Conservation (phyloP, 2,797 vertebrate species). For the Tokudaia muenninki region DNA sequence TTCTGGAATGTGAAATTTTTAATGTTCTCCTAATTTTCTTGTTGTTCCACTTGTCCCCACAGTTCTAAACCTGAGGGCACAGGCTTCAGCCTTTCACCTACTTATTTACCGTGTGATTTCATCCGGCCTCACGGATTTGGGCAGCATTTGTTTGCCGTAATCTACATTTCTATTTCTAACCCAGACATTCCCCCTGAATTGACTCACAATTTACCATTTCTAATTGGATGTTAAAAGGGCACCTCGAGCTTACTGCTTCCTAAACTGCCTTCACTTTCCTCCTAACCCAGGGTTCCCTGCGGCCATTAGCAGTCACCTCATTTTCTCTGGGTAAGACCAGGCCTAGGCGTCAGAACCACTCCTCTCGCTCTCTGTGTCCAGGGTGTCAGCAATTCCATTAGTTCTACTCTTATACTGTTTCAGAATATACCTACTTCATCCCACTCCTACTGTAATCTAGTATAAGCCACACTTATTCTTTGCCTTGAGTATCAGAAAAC, state of each 20-base stretch:
- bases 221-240: neutral
- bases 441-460: neutral
- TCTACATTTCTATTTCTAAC: conserved; percentile 40
- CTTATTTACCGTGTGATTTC: conserved; percentile 19
- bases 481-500: neutral
- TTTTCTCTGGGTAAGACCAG: conserved; percentile 8
- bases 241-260: neutral
- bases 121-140: neutral
- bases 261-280: neutral
- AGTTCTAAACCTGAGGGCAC: neutral
- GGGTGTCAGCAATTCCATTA: neutral
- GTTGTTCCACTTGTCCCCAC: neutral
- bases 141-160: neutral
- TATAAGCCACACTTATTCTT: neutral
- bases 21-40: neutral
- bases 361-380: neutral
- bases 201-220: neutral
- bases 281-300: neutral
- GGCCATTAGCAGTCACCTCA: neutral
- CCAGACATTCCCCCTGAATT: conserved; percentile 22
- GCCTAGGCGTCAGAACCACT: neutral
- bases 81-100: neutral
- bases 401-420: neutral
- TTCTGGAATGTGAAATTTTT: neutral
- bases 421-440: neutral